Evolutionary conservation across 2,888 invertebrate genomes (phyloP).

Genomic region (Dasysyrphus tricinctus): DNA sequence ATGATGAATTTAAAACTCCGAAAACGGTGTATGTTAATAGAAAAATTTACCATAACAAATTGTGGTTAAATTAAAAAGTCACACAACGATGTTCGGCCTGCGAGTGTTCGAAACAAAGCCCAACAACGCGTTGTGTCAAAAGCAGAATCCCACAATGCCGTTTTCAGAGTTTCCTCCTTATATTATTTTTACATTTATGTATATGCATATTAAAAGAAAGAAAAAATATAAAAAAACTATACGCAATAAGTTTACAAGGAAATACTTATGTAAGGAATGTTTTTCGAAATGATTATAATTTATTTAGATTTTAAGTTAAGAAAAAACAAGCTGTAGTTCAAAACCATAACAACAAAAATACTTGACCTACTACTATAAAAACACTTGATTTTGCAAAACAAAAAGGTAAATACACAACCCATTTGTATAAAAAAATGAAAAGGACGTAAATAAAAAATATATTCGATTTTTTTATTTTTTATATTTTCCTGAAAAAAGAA

Average conservation of each 20-base stretch:
- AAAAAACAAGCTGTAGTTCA: constrained; percentile 5
- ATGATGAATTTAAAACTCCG: background rate
- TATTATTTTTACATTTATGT: background rate
- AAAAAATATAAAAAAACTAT: constrained; percentile 3
- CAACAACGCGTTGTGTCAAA: background rate
- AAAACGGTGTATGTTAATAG: background rate
- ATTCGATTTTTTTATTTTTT: constrained; percentile 5
- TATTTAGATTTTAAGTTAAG: background rate
- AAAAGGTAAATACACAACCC: constrained; percentile 10
- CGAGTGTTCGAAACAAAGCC: background rate
- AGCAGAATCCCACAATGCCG: background rate
- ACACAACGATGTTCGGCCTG: background rate
- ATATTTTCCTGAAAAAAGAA: background rate
- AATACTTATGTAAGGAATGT: background rate
- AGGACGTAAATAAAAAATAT: constrained; percentile 14
- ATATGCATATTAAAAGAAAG: too few species aligned
- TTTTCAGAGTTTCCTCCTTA: constrained; percentile 1
- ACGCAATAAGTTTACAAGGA: constrained; percentile 4
- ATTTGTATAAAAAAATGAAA: constrained; percentile 17
- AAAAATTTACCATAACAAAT: background rate
- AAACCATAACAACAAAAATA: background rate
- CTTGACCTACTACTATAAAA: constrained; percentile 1
- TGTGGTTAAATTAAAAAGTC: background rate
- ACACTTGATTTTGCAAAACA: constrained; percentile 8
- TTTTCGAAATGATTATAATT: background rate